Percentiles rank a stretch among this genome's conserved stretches.
Conservation (phyloP, 2,113 vertebrate genomes). For the Nanorana parkeri region DNA sequence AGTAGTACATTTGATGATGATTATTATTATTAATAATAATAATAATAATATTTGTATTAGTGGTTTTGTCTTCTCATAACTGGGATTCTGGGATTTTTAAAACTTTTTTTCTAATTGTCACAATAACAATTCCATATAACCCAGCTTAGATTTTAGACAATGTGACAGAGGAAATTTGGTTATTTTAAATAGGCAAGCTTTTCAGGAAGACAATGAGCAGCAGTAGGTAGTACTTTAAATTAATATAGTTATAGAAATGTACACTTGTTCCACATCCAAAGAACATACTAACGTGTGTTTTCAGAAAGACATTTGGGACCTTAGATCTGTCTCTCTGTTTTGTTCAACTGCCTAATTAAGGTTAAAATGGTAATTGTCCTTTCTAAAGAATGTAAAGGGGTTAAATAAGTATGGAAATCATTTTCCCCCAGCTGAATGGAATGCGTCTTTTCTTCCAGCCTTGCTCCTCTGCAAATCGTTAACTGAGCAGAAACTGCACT, state of each 20-base stretch:
- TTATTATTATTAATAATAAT: too few species aligned
- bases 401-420: constrained; percentile 28
- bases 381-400: constrained; percentile 10
- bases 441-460: constrained; percentile 29
- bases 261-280: background rate
- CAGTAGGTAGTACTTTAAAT: too few species aligned
- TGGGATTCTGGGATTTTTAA: too few species aligned
- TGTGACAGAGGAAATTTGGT: too few species aligned
- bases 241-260: background rate
- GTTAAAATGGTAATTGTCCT: background rate
- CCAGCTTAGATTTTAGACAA: too few species aligned
- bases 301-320: background rate
- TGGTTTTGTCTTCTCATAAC: too few species aligned
- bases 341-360: background rate
- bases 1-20: too few species aligned
- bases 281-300: background rate
- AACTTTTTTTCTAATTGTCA: too few species aligned
- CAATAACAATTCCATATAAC: too few species aligned
- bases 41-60: too few species aligned
- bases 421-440: constrained; percentile 41
- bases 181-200: too few species aligned
- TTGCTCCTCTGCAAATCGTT: constrained; percentile 53
- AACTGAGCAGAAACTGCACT: constrained; percentile 55
- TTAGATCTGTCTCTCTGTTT: background rate
- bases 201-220: too few species aligned